Conservation (phyloP, 2,888 invertebrate genomes). For the Sphaeridia pumilis region DNA sequence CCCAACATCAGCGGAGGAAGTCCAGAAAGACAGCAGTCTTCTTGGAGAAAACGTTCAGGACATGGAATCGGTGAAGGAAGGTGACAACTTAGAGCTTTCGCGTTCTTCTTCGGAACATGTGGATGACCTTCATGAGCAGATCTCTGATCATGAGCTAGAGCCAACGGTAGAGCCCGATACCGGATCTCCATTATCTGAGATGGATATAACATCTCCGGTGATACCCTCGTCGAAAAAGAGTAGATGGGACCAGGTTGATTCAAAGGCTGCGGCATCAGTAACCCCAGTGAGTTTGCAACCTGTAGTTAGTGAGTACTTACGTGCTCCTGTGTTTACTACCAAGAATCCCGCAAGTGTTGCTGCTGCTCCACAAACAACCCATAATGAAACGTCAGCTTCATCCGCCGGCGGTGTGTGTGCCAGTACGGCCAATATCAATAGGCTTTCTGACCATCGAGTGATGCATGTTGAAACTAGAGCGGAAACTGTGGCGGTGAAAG, state of each 20-base stretch:
- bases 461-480: too few species aligned
- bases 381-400: neutral
- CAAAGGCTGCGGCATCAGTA: neutral
- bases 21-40: neutral
- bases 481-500: constrained; percentile 4
- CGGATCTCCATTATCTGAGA: too few species aligned
- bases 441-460: neutral
- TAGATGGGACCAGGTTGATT: constrained; percentile 15
- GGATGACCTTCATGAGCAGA: neutral
- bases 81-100: neutral
- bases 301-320: constrained; percentile 27
- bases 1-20: neutral
- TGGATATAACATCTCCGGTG: neutral
- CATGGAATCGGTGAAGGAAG: neutral
- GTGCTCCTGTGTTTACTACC: constrained; percentile 22
- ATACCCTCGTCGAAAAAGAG: constrained; percentile 8
- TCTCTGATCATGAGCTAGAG: neutral
- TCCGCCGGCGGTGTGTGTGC: neutral
- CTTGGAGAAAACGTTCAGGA: neutral
- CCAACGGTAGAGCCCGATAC: too few species aligned
- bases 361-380: neutral
- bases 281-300: constrained; percentile 12
- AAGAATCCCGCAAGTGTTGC: constrained; percentile 7
- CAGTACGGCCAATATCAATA: neutral
- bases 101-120: neutral